Conservation (phyloP, 2,113 vertebrate species). For the Plestiodon gilberti region DNA sequence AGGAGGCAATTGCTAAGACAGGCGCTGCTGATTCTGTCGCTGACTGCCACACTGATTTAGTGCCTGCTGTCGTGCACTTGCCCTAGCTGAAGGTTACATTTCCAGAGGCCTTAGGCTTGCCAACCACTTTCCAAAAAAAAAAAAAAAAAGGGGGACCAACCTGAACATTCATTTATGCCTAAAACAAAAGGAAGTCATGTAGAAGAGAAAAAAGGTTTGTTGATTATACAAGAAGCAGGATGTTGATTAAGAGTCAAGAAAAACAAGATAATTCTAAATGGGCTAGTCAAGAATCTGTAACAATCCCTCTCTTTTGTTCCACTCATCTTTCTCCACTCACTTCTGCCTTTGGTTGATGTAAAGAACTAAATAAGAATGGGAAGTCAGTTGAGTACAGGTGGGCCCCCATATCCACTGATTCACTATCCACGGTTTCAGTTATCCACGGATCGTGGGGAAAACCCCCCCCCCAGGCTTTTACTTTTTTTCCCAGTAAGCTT, state of each 20-base stretch:
- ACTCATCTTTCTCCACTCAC: background rate
- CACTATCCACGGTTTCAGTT: too few species aligned
- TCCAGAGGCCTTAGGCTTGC: background rate
- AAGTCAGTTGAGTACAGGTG: background rate
- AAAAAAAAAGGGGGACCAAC: background rate
- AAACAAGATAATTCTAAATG: too few species aligned
- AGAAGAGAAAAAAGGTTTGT: background rate
- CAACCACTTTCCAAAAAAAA: rapidly evolving
- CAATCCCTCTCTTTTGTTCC: background rate
- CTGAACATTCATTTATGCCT: background rate
- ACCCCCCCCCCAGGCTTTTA: too few species aligned
- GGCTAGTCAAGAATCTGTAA: background rate
- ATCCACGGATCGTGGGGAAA: too few species aligned
- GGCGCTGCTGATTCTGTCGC: background rate
- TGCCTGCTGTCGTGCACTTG: rapidly evolving
- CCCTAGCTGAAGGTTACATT: rapidly evolving
- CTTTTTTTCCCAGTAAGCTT: too few species aligned
- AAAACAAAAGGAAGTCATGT: background rate
- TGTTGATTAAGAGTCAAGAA: background rate
- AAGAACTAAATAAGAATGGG: background rate
- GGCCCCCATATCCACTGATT: too few species aligned
- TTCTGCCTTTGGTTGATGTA: background rate
- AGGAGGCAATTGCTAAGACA: background rate
- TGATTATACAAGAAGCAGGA: background rate
- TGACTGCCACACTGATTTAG: background rate